Evolutionary conservation across 2,888 invertebrate species (phyloP), one percentile per base, ranked within the genome.

Genomic region (Drosophila monieri): DNA sequence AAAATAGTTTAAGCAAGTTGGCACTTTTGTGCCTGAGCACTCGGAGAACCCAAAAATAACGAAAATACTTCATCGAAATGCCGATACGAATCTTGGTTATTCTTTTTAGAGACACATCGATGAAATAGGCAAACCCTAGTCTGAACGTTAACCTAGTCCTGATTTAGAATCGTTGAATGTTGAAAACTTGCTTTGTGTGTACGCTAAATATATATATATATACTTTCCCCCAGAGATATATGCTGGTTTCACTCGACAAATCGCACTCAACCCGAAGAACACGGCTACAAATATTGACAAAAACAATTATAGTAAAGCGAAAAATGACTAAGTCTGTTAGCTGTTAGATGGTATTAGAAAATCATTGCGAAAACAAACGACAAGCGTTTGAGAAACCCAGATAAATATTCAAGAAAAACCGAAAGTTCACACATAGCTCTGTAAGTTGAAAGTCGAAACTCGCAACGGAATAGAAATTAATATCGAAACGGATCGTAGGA

Each of bases 311-410:
- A 48, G 23, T 43, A 43, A 62, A 39, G 41, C 43, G 23, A 71
- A 70, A 77, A 65, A 65, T 69, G 78, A 85, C 86, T 80, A 81
- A 81, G 81, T 81, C 81, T 81, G 87, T 81, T 81, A 85, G 87
- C 66, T 59, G 73, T 85, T 81, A 81, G 77, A 64, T 66, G 74
- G 81, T 72, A 76, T 72, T 78, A 86, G 66, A 68, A 52, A 60
- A 76, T 68, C 41, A 46, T 72, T 76, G 84, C 73, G 75, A 73
- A 67, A 58, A 68, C 37, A 69, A 60, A 76, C 65, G 48, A 56
- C 70, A 67, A 59, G 59, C 58, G 66, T 54, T 68, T 52, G 44
- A 46, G 47, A 71, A 67, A 49, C 61, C 61, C 55, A 74, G 49
- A 25, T 3, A 62, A 39, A 15, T 46, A 35, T 21, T 56, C 32